Percentiles rank a stretch among this genome's conserved stretches.
phyloP scores from a whole-genome alignment of 2,888 invertebrate genomes.

The Leuctra nigra region DNA sequence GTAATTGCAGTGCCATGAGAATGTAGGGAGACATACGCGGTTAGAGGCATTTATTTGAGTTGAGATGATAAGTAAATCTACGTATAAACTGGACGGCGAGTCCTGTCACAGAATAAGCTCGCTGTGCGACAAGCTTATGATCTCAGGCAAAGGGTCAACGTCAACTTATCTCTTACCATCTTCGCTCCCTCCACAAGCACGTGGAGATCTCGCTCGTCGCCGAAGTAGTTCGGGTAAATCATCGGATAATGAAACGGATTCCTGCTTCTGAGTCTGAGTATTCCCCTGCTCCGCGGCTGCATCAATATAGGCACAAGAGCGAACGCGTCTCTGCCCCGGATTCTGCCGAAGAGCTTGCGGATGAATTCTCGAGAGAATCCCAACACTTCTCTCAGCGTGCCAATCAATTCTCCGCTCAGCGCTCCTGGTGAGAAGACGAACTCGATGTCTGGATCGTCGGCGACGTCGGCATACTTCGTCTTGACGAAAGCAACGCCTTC shows the following conservation, averaged over 20 bases:
- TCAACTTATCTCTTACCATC: slow-evolving; percentile 51
- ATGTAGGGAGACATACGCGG: too few species aligned
- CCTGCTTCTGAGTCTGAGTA: slow-evolving; percentile 57
- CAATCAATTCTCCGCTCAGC: slow-evolving; percentile 64
- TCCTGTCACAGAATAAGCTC: too few species aligned
- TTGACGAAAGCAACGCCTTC: slow-evolving; percentile 42
- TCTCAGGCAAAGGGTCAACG: too few species aligned
- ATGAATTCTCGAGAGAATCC: slow-evolving; percentile 52
- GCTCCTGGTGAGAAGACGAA: slow-evolving; percentile 72
- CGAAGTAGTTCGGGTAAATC: slow-evolving; percentile 76
- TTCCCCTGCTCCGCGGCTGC: slow-evolving; percentile 66
- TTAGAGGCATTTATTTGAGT: too few species aligned
- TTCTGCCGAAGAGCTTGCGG: slow-evolving; percentile 47
- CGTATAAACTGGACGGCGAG: too few species aligned
- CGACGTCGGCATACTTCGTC: slow-evolving; percentile 41
- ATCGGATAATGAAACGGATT: slow-evolving; percentile 71
- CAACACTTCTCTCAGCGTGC: slow-evolving; percentile 37
- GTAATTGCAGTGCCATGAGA: too few species aligned
- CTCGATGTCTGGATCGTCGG: slow-evolving; percentile 65
- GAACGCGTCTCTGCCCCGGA: slow-evolving; percentile 51
- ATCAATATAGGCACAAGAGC: slow-evolving; percentile 66
- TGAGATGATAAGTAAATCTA: too few species aligned
- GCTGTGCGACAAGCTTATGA: too few species aligned
- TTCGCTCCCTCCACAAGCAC: slow-evolving; percentile 68
- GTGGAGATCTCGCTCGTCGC: slow-evolving; percentile 58